A percentile compares a stretch with the other conserved stretches of the same genome.
Evolutionary conservation across 2,797 vertebrate genomes (phyloP).

Genomic region (Girardinus metallicus): DNA sequence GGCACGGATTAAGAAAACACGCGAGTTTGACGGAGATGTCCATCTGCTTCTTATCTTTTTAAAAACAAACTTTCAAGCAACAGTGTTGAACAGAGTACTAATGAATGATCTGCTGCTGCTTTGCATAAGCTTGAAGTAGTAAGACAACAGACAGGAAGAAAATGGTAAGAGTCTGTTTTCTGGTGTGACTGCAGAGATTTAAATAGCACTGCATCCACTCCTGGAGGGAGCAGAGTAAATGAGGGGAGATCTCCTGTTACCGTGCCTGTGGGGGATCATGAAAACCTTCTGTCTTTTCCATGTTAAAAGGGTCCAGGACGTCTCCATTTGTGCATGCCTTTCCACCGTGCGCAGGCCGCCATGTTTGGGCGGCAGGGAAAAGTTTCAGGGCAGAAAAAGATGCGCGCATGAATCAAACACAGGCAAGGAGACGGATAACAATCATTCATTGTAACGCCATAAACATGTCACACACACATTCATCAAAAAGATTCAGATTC

Average conservation of each 20-base stretch:
- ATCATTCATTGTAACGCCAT: conserved; percentile 14
- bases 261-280: conserved; percentile 54
- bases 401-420: conserved; percentile 1
- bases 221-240: conserved; percentile 62
- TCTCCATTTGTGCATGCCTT: not conserved
- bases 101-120: conserved; percentile 2
- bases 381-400: conserved; percentile 13
- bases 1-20: not conserved
- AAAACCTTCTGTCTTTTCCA: conserved; percentile 56
- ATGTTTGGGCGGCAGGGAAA: conserved; percentile 5
- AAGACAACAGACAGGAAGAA: not conserved
- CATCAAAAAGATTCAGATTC: conserved; percentile 13
- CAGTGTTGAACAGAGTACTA: not conserved
- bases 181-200: conserved; percentile 40
- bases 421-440: conserved; percentile 14
- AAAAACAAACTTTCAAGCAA: not conserved
- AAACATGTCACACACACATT: conserved; percentile 3
- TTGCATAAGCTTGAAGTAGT: conserved; percentile 11
- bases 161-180: conserved; percentile 28
- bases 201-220: conserved; percentile 58
- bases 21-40: not conserved
- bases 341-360: not conserved
- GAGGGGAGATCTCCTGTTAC: conserved; percentile 58
- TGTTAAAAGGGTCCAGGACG: conserved; percentile 49
- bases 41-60: not conserved